Percentiles rank a stretch among this genome's conserved stretches.
Conservation (phyloP, 2,888 invertebrate species). For the Conchocele bisecta region DNA sequence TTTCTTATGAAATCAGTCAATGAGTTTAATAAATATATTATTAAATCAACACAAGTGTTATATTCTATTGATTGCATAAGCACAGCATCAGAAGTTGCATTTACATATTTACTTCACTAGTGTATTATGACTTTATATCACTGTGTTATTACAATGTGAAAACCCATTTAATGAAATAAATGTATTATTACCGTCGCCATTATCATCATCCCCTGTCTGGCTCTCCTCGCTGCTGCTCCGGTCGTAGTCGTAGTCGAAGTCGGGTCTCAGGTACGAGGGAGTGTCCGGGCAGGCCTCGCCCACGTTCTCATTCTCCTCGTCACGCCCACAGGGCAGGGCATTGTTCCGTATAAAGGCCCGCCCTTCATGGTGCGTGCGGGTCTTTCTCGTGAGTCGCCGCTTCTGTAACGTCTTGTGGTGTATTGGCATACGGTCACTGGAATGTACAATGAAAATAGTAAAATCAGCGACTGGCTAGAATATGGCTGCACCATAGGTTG, state of each 20-base stretch:
- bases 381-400: slow-evolving; percentile 41
- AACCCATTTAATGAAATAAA: too few relatives aligned
- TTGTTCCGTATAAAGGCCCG: slow-evolving; percentile 22
- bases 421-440: slow-evolving; percentile 65
- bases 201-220: slow-evolving; percentile 36
- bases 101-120: too few relatives aligned
- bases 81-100: too few relatives aligned
- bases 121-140: too few relatives aligned
- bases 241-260: slow-evolving; percentile 51
- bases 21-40: too few relatives aligned
- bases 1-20: too few relatives aligned
- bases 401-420: slow-evolving; percentile 53
- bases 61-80: too few relatives aligned
- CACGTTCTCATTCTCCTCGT: slow-evolving; percentile 17
- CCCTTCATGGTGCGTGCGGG: slow-evolving; percentile 27
- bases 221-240: slow-evolving; percentile 51
- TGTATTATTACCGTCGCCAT: not conserved
- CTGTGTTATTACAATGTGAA: too few relatives aligned
- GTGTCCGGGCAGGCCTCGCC: slow-evolving; percentile 40
- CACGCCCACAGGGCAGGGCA: too few relatives aligned
- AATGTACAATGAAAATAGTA: slow-evolving; percentile 6
- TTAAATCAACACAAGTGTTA: too few relatives aligned
- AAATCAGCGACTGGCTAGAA: not conserved
- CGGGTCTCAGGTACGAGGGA: slow-evolving; percentile 39
- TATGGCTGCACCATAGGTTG: too few relatives aligned